phyloP scores from a whole-genome alignment of 1,140 invertebrate species.

The Ephestia elutella region DNA sequence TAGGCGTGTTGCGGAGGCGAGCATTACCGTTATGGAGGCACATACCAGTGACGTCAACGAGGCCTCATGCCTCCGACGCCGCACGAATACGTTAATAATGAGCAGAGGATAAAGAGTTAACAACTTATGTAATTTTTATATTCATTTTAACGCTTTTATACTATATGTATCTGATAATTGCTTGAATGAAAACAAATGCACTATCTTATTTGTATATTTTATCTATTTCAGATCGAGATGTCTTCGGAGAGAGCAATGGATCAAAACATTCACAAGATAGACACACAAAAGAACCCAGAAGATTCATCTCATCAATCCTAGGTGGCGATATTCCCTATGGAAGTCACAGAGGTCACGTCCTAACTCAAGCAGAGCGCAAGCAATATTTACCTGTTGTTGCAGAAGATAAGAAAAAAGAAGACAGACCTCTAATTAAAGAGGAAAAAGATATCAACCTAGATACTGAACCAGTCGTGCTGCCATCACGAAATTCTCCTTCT shows the following conservation, averaged over 20 bases:
- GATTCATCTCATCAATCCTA: constrained; percentile 85
- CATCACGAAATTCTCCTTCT: constrained; percentile 68
- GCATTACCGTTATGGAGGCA: constrained; percentile 70
- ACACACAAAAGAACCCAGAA: constrained; percentile 70
- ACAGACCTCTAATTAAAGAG: constrained; percentile 62
- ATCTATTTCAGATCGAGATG: constrained; percentile 64
- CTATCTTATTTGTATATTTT: constrained; percentile 13
- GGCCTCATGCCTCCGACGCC: constrained; percentile 59
- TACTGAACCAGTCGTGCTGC: constrained; percentile 61
- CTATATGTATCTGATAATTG: too few species aligned
- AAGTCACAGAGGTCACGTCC: constrained; percentile 79
- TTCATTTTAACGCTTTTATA: too few species aligned
- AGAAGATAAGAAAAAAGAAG: constrained; percentile 64
- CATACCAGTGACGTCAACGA: constrained; percentile 71
- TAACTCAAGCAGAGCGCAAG: constrained; percentile 85
- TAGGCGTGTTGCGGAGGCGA: constrained; percentile 59
- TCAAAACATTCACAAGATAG: constrained; percentile 42
- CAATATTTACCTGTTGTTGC: constrained; percentile 80
- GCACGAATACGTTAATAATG: constrained; percentile 59
- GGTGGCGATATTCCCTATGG: constrained; percentile 85
- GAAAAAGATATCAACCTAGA: constrained; percentile 60
- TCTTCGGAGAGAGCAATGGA: constrained; percentile 60
- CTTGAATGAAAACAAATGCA: too few species aligned
- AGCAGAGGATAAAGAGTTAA: constrained; percentile 38
- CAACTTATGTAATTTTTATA: constrained; percentile 13